Base-by-base conservation (phyloP, 2,797 vertebrate genomes). In the Notolabrus celidotus region DNA sequence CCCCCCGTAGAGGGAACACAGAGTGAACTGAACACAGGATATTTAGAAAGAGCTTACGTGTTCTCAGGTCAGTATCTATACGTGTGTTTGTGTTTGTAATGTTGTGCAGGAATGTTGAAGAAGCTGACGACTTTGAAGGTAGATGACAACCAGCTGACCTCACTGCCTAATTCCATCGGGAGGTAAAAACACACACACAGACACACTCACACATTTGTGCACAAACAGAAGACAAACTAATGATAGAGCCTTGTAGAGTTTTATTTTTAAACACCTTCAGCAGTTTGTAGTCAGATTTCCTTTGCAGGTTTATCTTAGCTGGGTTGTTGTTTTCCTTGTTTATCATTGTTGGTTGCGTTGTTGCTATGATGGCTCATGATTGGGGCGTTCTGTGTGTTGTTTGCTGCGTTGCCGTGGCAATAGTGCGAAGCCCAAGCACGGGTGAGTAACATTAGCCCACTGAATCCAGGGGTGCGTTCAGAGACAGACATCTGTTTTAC, bases 121-220 rank as follows among this genome's bases (percentile, higher is more conserved):
- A 99, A 98, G 77, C 91, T 99, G 74, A 98, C 97, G 8, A 99
- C 97, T 46, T 88, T 99, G 77, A 99, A 99, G 93, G 97, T 99
- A 79, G 98, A 99, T 86, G 98, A 99, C 95, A 99, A 99, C 94
- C 98, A 99, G 94, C 96, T 99, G 78, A 97, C 96, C 42, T 93
- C 97, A 86, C 94, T 99, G 91, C 98, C 98, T 82, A 98, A 96
- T 76, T 96, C 96, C 62, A 96, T 99, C 5, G 98, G 98, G 94
- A 99, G 97, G 98, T 99, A 93, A 96, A 94, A 94, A 34, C 1
- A 3, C 46, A 57, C 56, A 63, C 27, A 38, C 57, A 53, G 25
- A 55, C 41, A 34, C 47, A 56, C 20, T 27, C 38, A 42, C 10
- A 20, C 41, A 22, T n/a, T n/a, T n/a, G n/a, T 11, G 7, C 47